phyloP scores from a whole-genome alignment of 2,113 vertebrate species.

The Pelmatolapia mariae region DNA sequence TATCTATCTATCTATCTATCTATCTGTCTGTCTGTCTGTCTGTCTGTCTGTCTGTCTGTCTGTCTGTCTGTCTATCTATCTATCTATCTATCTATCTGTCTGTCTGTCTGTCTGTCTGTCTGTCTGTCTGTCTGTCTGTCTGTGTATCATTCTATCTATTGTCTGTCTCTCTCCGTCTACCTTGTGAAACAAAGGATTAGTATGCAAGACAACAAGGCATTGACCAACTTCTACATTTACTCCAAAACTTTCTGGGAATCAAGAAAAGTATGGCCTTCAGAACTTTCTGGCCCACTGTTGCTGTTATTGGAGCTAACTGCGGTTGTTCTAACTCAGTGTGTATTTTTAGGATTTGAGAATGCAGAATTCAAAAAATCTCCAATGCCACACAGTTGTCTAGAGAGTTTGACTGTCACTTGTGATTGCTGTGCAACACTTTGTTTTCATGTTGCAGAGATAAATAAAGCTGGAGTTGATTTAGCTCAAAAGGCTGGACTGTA shows the following conservation, averaged over 20 bases:
- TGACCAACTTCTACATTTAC: neutral
- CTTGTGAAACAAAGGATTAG: neutral
- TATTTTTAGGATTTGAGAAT: neutral
- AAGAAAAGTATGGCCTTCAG: neutral
- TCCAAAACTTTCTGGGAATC: neutral
- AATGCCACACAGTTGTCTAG: neutral
- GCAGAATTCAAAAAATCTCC: neutral
- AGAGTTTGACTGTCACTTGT: neutral
- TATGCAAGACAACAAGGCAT: neutral
- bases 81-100: neutral
- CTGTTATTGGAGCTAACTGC: neutral
- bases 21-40: neutral
- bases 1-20: neutral
- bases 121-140: rapidly evolving
- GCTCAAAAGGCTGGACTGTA: neutral
- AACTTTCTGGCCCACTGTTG: neutral
- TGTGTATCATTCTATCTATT: neutral
- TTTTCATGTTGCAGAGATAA: neutral
- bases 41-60: rapidly evolving
- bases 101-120: rapidly evolving
- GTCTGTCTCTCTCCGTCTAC: neutral
- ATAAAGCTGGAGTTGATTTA: neutral
- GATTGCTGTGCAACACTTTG: neutral
- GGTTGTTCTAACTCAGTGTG: neutral
- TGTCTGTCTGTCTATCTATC: neutral